A percentile compares a stretch with the other conserved stretches of the same genome.
phyloP scores from a whole-genome alignment of 2,888 invertebrate species.

The Atherix ibis region DNA sequence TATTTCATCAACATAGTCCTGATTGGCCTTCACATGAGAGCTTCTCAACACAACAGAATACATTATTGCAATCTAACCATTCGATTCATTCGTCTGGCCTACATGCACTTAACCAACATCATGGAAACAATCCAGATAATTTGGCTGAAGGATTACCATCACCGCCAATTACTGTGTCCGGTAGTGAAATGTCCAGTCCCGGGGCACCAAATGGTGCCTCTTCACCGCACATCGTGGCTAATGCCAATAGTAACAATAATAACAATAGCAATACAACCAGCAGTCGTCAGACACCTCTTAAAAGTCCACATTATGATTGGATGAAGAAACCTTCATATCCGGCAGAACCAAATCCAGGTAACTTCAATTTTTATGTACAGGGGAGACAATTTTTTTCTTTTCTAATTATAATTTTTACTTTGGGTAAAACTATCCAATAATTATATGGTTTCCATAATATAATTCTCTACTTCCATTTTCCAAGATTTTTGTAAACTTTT shows the following conservation, averaged over 20 bases:
- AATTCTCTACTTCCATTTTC: no score
- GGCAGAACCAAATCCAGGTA: slow-evolving; percentile 72
- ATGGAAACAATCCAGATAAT: slow-evolving; percentile 18
- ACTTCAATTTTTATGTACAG: no score
- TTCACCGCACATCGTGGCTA: slow-evolving; percentile 27
- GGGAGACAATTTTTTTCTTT: not conserved
- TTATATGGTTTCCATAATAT: no score
- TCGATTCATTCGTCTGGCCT: slow-evolving; percentile 11
- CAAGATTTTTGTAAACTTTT: no score
- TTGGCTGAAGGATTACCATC: slow-evolving; percentile 35
- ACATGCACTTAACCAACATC: slow-evolving; percentile 19
- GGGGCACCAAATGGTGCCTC: slow-evolving; percentile 31
- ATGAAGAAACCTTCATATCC: slow-evolving; percentile 82
- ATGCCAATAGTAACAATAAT: slow-evolving; percentile 28
- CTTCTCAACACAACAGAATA: slow-evolving; percentile 35
- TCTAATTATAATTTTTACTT: no score
- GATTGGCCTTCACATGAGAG: slow-evolving; percentile 35
- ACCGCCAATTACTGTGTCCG: slow-evolving; percentile 41
- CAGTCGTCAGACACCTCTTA: slow-evolving; percentile 51
- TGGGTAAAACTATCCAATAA: no score
- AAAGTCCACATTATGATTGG: slow-evolving; percentile 81
- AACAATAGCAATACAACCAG: no score
- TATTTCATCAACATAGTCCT: slow-evolving; percentile 35
- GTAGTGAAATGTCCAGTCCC: slow-evolving; percentile 46
- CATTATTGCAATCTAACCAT: slow-evolving; percentile 25